Conservation (phyloP, 2,888 invertebrate genomes). For the Plagodis pulveraria region DNA sequence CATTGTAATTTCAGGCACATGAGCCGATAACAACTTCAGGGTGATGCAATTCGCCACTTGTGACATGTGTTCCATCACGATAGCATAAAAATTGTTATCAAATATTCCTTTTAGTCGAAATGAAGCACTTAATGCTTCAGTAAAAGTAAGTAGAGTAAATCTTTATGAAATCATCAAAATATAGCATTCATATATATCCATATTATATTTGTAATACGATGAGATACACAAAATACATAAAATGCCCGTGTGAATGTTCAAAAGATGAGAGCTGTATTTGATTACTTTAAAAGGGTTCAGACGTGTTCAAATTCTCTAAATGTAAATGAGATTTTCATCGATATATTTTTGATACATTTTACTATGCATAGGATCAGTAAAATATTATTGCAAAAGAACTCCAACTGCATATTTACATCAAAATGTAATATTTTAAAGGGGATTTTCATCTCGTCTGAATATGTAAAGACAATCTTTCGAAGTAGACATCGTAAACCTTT, state of each 20-base stretch:
- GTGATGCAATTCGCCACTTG: no score
- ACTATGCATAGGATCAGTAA: not conserved
- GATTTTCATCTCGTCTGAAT: conserved; percentile 3
- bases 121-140: no score
- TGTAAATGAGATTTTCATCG: conserved; percentile 51
- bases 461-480: not conserved
- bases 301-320: conserved; percentile 64
- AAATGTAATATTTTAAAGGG: not conserved
- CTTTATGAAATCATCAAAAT: no score
- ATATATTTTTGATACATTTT: conserved; percentile 31
- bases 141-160: no score
- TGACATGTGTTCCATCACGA: no score
- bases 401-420: conserved; percentile 3
- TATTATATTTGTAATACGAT: no score
- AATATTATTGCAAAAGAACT: conserved; percentile 4
- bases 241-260: conserved; percentile 59
- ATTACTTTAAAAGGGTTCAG: conserved; percentile 73
- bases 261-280: conserved; percentile 73
- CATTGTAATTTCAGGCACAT: no score
- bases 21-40: no score
- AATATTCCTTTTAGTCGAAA: no score
- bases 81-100: no score
- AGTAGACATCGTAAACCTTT: conserved; percentile 15
- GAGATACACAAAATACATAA: conserved; percentile 44
- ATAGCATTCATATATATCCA: no score